phyloP scores from a whole-genome alignment of 1,140 invertebrate species.

The Mizuhopecten yessoensis region DNA sequence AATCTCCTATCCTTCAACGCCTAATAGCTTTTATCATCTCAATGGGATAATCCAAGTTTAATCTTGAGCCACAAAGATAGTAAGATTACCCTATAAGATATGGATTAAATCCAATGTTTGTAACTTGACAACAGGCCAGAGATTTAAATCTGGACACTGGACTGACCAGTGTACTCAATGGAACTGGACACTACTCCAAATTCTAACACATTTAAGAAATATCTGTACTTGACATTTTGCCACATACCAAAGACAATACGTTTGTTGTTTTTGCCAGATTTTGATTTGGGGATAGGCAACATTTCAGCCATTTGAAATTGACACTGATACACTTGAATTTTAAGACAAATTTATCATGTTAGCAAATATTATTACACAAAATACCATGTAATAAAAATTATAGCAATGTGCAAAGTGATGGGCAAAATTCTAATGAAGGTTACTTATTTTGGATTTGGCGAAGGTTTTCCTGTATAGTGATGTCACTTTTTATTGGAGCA shows the following conservation, averaged over 20 bases:
- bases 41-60: background rate
- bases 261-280: no score
- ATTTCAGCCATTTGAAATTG: no score
- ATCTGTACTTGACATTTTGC: conserved; percentile 29
- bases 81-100: background rate
- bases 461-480: no score
- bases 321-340: no score
- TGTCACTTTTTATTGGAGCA: no score
- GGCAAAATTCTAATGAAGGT: no score
- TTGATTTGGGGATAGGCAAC: no score
- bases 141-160: background rate
- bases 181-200: background rate
- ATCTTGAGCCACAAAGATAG: conserved; percentile 12
- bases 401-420: no score
- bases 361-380: no score
- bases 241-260: background rate
- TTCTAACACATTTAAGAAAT: background rate
- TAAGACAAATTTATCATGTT: no score
- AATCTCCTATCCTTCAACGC: background rate
- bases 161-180: background rate
- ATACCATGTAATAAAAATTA: no score
- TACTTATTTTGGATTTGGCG: no score
- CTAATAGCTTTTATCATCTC: conserved; percentile 34
- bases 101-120: background rate
- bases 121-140: background rate